Evolutionary conservation across 2,888 invertebrate genomes (phyloP).

Genomic region (Cantharis nigra): DNA sequence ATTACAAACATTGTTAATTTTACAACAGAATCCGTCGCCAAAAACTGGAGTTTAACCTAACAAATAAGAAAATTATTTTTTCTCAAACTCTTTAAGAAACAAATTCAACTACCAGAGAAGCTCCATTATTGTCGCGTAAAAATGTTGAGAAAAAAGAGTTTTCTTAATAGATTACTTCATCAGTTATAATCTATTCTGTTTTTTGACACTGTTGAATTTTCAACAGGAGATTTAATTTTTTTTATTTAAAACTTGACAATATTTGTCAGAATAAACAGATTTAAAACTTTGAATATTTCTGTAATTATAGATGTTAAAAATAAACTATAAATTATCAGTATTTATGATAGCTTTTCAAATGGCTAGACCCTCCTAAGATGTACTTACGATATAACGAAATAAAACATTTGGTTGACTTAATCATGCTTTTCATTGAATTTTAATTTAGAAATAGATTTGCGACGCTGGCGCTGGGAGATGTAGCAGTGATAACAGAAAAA

Average conservation of each 20-base stretch:
- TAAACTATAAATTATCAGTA: slow-evolving; percentile 57
- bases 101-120: neutral
- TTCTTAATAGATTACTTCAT: neutral
- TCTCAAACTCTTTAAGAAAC: neutral
- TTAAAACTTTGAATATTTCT: slow-evolving; percentile 24
- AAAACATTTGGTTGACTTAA: slow-evolving; percentile 40
- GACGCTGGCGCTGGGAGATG: too few relatives aligned
- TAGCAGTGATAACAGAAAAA: too few relatives aligned
- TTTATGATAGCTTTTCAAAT: slow-evolving; percentile 57
- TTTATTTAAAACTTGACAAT: neutral
- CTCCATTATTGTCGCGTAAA: neutral
- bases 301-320: slow-evolving; percentile 50
- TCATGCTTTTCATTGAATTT: neutral
- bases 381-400: slow-evolving; percentile 47
- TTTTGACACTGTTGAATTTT: neutral
- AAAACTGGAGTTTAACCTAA: neutral
- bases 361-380: slow-evolving; percentile 58
- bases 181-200: neutral
- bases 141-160: neutral
- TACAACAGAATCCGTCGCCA: neutral
- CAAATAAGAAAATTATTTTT: neutral
- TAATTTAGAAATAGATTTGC: too few relatives aligned
- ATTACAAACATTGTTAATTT: neutral
- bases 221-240: neutral
- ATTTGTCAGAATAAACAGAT: neutral